Base-by-base conservation (phyloP, 2,113 vertebrate species). In the Sebastes schlegelii region DNA sequence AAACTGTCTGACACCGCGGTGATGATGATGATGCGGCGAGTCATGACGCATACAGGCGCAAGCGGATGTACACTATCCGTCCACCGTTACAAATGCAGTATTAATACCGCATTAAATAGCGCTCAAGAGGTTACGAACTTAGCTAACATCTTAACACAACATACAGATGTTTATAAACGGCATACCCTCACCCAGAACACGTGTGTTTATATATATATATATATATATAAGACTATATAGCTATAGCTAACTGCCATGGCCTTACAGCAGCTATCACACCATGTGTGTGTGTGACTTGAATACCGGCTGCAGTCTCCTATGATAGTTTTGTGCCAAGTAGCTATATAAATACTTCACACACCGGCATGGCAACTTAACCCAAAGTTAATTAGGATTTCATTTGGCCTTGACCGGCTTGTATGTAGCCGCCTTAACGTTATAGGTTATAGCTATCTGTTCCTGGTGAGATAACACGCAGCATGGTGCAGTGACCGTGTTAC, bases 41-140 rank as follows among this genome's bases (percentile, higher is more conserved):
- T 64, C 26, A 42, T 86, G 89, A 86, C 87, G 88, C 84, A 80
- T 4, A 1, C 8, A 6, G 16, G 10, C 54, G 62, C 80, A 1
- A 48, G 63, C 85, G 63, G 85, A 84, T 86, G 78, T 55, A 45
- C 42, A 54, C 11, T 63, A 8, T 54, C 12, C 4, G 4, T 45
- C 13, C 62, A n/a, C 11, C 11, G 57, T 12, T 6, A 43, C 26
- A 11, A 66, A 67, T 26, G 34, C 26, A 14, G 2, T 40, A 13
- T 48, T 19, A 46, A 54, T 68, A 78, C 7, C 5, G 55, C n/a
- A 14, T 14, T 60, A 6, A 68, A 11, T 2, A 73, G 6, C 43
- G 3, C 4, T 16, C 7, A 17, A 1, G 46, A 43, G 19, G 0
- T 14, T 34, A 3, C 26, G 12, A 43, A 2, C n/a, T 13, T 8